Evolutionary conservation across 92 coral and sea anemone genomes (phyloP).

Genomic region (Palythoa caribaeorum): DNA sequence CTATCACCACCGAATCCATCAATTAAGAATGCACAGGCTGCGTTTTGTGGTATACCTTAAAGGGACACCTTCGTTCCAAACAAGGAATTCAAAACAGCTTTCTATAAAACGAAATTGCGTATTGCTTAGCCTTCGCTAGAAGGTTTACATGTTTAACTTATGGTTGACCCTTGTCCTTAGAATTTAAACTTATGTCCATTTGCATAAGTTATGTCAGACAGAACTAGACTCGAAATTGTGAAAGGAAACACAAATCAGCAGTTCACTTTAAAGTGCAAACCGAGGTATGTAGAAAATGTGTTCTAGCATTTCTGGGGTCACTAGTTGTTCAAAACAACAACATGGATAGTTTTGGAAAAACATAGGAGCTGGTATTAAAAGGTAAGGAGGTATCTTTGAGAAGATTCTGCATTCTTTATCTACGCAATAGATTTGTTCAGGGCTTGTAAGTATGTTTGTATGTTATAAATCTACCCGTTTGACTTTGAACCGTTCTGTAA

Average conservation of each 20-base stretch:
- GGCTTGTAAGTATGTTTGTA: too few species aligned
- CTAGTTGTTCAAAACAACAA: not conserved
- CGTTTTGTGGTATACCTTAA: not conserved
- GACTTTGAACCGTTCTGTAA: too few species aligned
- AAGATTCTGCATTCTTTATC: too few species aligned
- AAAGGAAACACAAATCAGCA: constrained; percentile 22
- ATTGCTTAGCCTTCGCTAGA: not conserved
- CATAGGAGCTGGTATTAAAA: not conserved
- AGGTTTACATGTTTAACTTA: not conserved
- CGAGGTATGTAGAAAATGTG: constrained; percentile 30
- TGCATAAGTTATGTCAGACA: not conserved
- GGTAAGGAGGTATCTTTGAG: too few species aligned
- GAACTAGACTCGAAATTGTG: not conserved
- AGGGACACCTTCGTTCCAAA: not conserved
- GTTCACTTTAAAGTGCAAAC: constrained; percentile 20
- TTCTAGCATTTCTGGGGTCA: constrained; percentile 9
- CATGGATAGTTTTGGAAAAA: not conserved
- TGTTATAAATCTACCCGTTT: too few species aligned
- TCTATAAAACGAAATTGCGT: not conserved
- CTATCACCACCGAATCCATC: constrained; percentile 37
- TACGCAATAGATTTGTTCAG: too few species aligned
- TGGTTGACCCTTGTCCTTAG: not conserved
- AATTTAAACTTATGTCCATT: not conserved
- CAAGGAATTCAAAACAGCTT: not conserved
- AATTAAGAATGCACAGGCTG: constrained; percentile 6